phyloP scores from a whole-genome alignment of 2,797 vertebrate genomes.

The Glyptemys insculpta region DNA sequence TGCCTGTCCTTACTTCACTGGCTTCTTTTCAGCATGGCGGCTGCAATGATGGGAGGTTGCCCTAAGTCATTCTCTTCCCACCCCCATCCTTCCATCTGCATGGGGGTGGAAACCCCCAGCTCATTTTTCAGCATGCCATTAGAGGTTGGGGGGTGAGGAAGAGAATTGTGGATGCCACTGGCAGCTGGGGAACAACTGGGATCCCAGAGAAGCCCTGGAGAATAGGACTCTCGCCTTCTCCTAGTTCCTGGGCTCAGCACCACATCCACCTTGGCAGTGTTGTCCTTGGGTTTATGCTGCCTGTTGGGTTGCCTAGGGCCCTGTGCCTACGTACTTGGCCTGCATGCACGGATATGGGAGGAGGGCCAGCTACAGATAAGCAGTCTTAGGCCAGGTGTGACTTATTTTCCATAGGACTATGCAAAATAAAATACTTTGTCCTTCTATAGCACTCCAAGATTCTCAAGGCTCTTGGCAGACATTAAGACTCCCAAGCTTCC shows the following conservation, averaged over 20 bases:
- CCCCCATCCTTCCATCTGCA: not conserved
- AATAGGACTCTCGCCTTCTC: not conserved
- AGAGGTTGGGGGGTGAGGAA: not conserved
- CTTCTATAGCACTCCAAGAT: no score
- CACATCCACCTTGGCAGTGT: not conserved
- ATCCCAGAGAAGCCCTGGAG: not conserved
- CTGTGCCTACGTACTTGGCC: not conserved
- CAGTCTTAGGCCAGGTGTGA: not conserved
- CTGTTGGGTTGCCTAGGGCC: not conserved
- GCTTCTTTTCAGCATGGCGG: not conserved
- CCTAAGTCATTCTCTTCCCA: not conserved
- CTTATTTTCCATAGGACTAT: not conserved
- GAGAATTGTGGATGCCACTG: not conserved
- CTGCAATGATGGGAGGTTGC: not conserved
- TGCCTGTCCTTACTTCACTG: no score
- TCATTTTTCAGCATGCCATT: not conserved
- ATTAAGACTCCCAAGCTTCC: not conserved
- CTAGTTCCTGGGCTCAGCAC: not conserved
- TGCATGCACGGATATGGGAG: not conserved
- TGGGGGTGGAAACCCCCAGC: not conserved
- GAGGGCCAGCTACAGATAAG: not conserved
- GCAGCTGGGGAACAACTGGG: not conserved
- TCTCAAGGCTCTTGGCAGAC: not conserved
- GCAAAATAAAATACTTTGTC: not conserved
- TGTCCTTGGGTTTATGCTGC: not conserved